Percentiles rank a stretch among this genome's conserved stretches.
Evolutionary conservation across 2,797 vertebrate genomes (phyloP).

Genomic region (Ataeniobius toweri): DNA sequence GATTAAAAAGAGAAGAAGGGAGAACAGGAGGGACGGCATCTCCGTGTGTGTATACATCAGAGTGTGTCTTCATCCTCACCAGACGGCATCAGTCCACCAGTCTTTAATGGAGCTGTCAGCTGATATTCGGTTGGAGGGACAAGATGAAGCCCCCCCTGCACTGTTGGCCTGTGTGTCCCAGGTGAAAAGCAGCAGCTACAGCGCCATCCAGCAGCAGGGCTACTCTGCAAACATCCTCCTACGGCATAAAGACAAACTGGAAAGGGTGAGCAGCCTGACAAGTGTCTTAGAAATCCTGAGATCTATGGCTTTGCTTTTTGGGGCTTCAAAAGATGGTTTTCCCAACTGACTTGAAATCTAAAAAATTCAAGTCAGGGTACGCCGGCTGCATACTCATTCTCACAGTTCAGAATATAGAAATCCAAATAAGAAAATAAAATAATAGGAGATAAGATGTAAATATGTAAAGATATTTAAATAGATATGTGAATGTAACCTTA

Average conservation of each 20-base stretch:
- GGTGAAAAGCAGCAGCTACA: slow-evolving; percentile 84
- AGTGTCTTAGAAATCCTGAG: slow-evolving; percentile 1
- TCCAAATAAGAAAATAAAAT: background rate
- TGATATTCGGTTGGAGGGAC: slow-evolving; percentile 84
- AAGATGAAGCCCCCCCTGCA: slow-evolving; percentile 58
- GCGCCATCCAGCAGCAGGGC: slow-evolving; percentile 85
- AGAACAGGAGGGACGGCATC: slow-evolving; percentile 34
- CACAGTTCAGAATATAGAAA: background rate
- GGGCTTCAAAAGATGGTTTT: background rate
- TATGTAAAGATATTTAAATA: background rate
- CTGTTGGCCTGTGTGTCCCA: slow-evolving; percentile 77
- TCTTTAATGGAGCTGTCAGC: slow-evolving; percentile 83
- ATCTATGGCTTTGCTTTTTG: slow-evolving; percentile 1
- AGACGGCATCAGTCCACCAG: slow-evolving; percentile 39
- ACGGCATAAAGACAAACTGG: slow-evolving; percentile 82
- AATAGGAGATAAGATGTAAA: background rate
- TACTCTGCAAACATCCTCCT: slow-evolving; percentile 87
- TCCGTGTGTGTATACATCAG: background rate
- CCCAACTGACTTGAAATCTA: background rate
- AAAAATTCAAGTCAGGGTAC: background rate
- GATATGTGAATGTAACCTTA: background rate
- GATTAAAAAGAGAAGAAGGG: slow-evolving; percentile 36
- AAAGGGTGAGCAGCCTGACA: slow-evolving; percentile 81
- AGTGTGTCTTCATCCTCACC: slow-evolving; percentile 20
- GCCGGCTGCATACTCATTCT: too few relatives aligned